These are phyloP conservation scores for Labeo rohita DNA, from an alignment of 2,113 vertebrate genomes.

Conservation along the genomic window DNA sequence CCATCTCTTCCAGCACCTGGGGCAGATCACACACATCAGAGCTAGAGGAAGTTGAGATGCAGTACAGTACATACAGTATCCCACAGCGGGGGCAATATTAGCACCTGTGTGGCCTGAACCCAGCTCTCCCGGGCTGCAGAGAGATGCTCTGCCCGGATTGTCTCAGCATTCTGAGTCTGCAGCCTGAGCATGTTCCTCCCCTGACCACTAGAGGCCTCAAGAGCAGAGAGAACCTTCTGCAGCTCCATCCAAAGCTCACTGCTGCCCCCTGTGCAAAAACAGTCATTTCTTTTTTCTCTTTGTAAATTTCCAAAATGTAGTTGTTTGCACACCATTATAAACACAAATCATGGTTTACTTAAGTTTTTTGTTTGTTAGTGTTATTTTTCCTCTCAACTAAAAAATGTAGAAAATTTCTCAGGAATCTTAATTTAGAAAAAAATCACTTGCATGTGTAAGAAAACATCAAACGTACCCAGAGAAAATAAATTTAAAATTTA, in stretches of 20 bases:
- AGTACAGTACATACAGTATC: background rate
- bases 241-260: slow-evolving; percentile 76
- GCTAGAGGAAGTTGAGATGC: background rate
- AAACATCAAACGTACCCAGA: background rate
- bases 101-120: slow-evolving; percentile 70
- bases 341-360: background rate
- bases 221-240: slow-evolving; percentile 79
- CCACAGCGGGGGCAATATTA: background rate
- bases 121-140: slow-evolving; percentile 72
- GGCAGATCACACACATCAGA: background rate
- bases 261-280: slow-evolving; percentile 55
- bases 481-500: slow-evolving; percentile 13
- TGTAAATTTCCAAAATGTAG: background rate
- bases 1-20: slow-evolving; percentile 82
- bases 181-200: slow-evolving; percentile 71
- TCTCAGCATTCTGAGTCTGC: slow-evolving; percentile 60
- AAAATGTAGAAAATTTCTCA: background rate
- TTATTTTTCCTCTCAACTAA: background rate
- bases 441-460: background rate
- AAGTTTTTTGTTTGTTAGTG: background rate
- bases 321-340: background rate
- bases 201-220: slow-evolving; percentile 79
- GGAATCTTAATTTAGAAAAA: slow-evolving; percentile 6
- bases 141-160: slow-evolving; percentile 59
- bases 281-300: background rate